Evolutionary conservation across 30 jellyfish, hydroid and myxozoan genomes (phyloP).

Genomic region (Hydractinia symbiolongicarpus): DNA sequence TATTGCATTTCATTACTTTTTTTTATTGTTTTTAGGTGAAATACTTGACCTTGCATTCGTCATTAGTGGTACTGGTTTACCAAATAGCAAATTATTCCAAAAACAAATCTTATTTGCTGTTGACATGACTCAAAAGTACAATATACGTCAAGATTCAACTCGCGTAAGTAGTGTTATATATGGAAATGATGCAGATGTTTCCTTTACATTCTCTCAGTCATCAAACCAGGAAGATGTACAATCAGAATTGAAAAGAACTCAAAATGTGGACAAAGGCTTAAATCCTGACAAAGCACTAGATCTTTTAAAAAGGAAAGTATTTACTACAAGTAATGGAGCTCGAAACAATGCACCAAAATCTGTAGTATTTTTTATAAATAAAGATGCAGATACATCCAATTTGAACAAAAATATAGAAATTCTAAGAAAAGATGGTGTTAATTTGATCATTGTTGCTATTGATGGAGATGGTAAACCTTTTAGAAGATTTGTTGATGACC

Average conservation of each 20-base stretch:
- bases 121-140: constrained; percentile 21
- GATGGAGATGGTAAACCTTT: constrained; percentile 13
- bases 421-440: constrained; percentile 1
- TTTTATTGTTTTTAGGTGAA: neutral
- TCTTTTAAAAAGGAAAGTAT: neutral
- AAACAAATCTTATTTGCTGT: constrained; percentile 41
- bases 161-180: constrained; percentile 46
- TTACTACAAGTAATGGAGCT: constrained; percentile 43
- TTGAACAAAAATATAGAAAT: neutral
- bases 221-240: too few species aligned
- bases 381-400: constrained; percentile 7
- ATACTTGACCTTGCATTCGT: constrained; percentile 6
- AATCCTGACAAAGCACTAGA: too few species aligned
- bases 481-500: neutral
- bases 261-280: too few species aligned
- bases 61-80: neutral
- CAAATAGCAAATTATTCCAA: neutral
- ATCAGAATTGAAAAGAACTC: too few species aligned
- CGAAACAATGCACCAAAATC: constrained; percentile 47
- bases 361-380: constrained; percentile 29
- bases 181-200: constrained; percentile 28
- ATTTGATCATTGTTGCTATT: constrained; percentile 5
- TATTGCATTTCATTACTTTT: too few species aligned
- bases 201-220: too few species aligned
- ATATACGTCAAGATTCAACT: constrained; percentile 19